Evolutionary conservation across 1,140 invertebrate species (phyloP), one percentile per base, ranked within the genome.

Genomic region (Drosophila burlai): DNA sequence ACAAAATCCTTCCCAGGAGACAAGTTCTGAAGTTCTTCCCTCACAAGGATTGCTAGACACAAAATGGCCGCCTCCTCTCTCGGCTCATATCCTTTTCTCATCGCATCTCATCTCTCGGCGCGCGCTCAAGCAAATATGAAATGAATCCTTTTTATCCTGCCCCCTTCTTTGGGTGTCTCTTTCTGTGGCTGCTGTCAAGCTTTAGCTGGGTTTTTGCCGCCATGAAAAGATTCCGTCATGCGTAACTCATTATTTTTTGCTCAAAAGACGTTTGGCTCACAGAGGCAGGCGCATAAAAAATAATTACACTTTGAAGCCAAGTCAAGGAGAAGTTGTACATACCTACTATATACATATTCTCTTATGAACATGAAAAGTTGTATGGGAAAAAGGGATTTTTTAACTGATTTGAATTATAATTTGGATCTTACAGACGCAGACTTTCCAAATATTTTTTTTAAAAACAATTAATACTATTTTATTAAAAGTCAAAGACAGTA

Each of bases 221-320:
- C 82, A 89, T 89, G 75, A 92, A 92, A 87, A 83, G 82, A 92
- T 86, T 91, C 81, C 91, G 76, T 84, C 91, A 92, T 92, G 91
- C 91, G 91, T 92, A 92, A 90, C 91, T 92, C 91, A 92, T 92
- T 92, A 92, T 92, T 92, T 91, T 84, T 87, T 77, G 80, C 72
- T 67, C 63, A 76, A 66, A 81, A 79, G 64, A 65, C 80, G 80
- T 89, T 89, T 89, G 81, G 76, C 86, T 79, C 78, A 86, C 81
- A 91, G 69, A 76, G 84, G 81, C 74, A 76, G 84, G 77, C 60
- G 68, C 45, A 85, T 73, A 69, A 76, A 81, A 89, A 84, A 87
- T 84, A 86, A 84, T 84, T 85, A 81, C 77, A 67, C 61, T 80
- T 61, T 45, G 38, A 34, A 69, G 50, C 47, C 74, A 64, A 61